These are phyloP conservation scores for Papilio aristodemus DNA, from an alignment of 1,140 invertebrate species.

Conservation along the genomic window DNA sequence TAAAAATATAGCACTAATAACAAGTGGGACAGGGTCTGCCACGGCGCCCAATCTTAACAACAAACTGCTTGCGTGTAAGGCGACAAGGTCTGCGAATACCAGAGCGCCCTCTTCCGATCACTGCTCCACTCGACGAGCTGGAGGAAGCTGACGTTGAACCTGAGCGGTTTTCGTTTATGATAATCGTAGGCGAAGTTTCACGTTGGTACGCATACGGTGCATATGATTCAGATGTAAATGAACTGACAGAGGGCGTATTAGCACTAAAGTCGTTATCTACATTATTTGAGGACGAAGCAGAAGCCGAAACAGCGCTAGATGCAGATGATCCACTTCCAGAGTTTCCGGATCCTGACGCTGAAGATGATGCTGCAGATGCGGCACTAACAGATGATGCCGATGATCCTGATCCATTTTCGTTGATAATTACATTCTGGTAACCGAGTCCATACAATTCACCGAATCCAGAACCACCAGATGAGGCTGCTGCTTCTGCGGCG, in stretches of 20 bases:
- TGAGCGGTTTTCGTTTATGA: conserved; percentile 21
- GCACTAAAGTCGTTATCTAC: conserved; percentile 10
- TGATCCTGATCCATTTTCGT: too few relatives aligned
- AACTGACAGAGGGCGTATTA: conserved; percentile 9
- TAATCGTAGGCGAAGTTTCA: background rate
- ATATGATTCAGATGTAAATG: conserved; percentile 4
- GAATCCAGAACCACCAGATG: background rate
- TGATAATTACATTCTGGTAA: too few relatives aligned
- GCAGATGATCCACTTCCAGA: conserved; percentile 11
- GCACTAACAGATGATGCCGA: too few relatives aligned
- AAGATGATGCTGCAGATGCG: too few relatives aligned
- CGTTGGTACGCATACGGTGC: conserved; percentile 17
- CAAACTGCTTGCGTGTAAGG: conserved; percentile 51
- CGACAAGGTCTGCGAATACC: conserved; percentile 48
- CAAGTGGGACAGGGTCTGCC: conserved; percentile 53
- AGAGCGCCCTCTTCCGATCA: conserved; percentile 37
- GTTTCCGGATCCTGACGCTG: background rate
- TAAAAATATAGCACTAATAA: conserved; percentile 39
- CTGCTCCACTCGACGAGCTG: conserved; percentile 17
- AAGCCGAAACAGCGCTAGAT: conserved; percentile 29
- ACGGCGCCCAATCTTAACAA: conserved; percentile 55
- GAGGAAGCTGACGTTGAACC: conserved; percentile 23
- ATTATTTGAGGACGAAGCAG: conserved; percentile 19
- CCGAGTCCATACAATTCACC: background rate
- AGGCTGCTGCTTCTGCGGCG: background rate